phyloP scores from a whole-genome alignment of 2,888 invertebrate genomes.

The Herminia tarsipennalis region DNA sequence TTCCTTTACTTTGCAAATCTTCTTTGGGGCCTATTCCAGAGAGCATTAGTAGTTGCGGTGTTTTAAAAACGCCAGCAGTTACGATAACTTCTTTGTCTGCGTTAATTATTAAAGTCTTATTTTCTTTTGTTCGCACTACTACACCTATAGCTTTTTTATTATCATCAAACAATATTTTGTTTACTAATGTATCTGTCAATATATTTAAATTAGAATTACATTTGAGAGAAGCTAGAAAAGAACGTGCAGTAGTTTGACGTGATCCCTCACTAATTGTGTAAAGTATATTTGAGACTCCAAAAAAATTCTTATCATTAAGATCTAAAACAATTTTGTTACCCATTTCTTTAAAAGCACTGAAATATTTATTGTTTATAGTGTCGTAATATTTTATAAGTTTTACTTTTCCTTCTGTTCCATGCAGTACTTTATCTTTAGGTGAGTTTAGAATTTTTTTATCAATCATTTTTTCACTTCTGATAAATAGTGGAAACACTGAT shows the following conservation, averaged over 20 bases:
- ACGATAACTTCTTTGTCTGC: slow-evolving; percentile 76
- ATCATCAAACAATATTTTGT: slow-evolving; percentile 77
- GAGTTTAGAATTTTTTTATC: slow-evolving; percentile 35
- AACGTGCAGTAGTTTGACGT: slow-evolving; percentile 76
- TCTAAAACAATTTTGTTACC: slow-evolving; percentile 56
- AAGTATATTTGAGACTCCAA: slow-evolving; percentile 74
- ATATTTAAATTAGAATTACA: slow-evolving; percentile 57
- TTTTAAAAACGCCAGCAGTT: slow-evolving; percentile 74
- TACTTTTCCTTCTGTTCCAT: slow-evolving; percentile 68
- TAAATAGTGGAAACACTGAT: slow-evolving; percentile 43
- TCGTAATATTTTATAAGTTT: slow-evolving; percentile 53
- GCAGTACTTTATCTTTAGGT: slow-evolving; percentile 33
- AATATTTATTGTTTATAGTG: slow-evolving; percentile 35
- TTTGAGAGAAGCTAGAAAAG: slow-evolving; percentile 65
- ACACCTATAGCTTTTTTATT: slow-evolving; percentile 69
- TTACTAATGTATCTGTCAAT: slow-evolving; percentile 74
- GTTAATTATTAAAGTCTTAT: slow-evolving; percentile 43
- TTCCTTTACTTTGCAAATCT: slow-evolving; percentile 58
- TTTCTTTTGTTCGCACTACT: slow-evolving; percentile 53
- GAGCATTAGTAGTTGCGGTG: slow-evolving; percentile 76
- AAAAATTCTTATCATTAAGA: slow-evolving; percentile 17
- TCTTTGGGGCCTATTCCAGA: slow-evolving; percentile 76
- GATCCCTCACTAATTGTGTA: slow-evolving; percentile 69
- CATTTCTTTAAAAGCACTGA: slow-evolving; percentile 67
- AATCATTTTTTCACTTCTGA: slow-evolving; percentile 43